These are phyloP conservation scores for Halcyon senegalensis DNA, from an alignment of 2,113 vertebrate species.

Conservation along the genomic window DNA sequence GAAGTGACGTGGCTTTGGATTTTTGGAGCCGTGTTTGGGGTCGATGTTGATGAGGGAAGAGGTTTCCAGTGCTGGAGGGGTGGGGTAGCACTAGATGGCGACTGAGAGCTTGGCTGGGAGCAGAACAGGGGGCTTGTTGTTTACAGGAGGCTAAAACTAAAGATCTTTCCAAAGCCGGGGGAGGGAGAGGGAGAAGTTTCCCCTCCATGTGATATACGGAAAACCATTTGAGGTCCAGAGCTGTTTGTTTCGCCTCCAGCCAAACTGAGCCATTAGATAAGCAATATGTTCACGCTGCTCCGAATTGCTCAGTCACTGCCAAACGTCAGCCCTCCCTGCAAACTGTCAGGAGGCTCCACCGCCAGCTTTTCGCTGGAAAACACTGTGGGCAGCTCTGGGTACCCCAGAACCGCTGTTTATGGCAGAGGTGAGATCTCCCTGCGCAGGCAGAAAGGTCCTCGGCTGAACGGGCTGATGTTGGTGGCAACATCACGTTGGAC, in stretches of 20 bases:
- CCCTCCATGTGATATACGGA: neutral
- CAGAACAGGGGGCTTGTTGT: neutral
- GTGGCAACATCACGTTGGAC: fast-evolving
- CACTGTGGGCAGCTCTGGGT: fast-evolving
- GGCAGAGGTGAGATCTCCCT: neutral
- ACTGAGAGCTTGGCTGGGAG: neutral
- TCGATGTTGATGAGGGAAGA: neutral
- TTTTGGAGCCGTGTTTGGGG: neutral
- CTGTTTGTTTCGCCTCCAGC: neutral
- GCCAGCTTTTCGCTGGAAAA: neutral
- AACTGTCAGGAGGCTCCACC: neutral
- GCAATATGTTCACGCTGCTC: neutral
- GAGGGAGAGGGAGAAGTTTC: neutral
- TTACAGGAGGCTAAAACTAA: neutral
- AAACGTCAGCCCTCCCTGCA: neutral
- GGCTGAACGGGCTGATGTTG: neutral
- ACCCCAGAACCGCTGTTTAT: neutral
- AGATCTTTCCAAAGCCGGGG: neutral
- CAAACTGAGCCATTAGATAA: neutral
- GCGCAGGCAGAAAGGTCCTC: neutral
- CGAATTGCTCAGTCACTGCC: neutral
- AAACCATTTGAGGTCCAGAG: neutral
- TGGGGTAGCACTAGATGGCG: conserved; percentile 50
- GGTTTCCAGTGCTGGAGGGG: neutral
- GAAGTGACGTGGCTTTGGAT: neutral